A percentile compares a stretch with the other conserved stretches of the same genome.
These are phyloP conservation scores for Alligator sinensis DNA, from an alignment of 2,113 vertebrate genomes.

Conservation along the genomic window DNA sequence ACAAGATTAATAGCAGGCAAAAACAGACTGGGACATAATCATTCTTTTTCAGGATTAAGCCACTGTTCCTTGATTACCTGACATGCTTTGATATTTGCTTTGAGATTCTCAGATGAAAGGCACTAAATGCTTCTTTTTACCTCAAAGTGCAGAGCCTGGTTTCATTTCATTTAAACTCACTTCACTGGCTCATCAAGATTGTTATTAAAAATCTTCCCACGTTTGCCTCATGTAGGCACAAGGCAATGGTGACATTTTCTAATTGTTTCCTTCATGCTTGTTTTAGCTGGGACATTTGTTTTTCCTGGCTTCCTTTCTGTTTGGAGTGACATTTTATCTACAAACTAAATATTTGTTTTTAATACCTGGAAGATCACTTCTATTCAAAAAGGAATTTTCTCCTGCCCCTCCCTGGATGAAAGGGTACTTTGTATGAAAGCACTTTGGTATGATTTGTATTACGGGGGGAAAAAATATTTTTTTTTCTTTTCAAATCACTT, in stretches of 20 bases:
- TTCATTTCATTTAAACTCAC: slow-evolving; percentile 21
- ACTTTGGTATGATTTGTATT: background rate
- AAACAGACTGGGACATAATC: background rate
- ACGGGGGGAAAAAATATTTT: rapidly evolving
- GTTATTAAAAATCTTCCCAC: slow-evolving; percentile 46
- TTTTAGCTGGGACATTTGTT: slow-evolving; percentile 35
- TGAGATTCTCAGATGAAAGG: slow-evolving; percentile 31
- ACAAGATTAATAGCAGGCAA: background rate
- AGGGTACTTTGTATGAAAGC: background rate
- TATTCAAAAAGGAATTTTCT: background rate
- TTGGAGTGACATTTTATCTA: slow-evolving; percentile 66
- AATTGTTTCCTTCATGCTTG: slow-evolving; percentile 64
- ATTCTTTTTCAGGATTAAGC: slow-evolving; percentile 39
- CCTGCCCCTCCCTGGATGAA: background rate
- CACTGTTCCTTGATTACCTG: slow-evolving; percentile 25
- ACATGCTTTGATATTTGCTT: slow-evolving; percentile 55
- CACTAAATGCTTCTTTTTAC: background rate
- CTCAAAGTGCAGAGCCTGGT: background rate
- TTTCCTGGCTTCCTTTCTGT: slow-evolving; percentile 17
- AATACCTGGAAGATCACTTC: slow-evolving; percentile 48
- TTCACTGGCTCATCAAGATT: background rate
- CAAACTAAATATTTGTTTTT: slow-evolving; percentile 58
- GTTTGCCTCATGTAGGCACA: background rate
- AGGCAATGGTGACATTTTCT: slow-evolving; percentile 59
- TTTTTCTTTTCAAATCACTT: background rate